These are phyloP conservation scores for Bellardia pandia DNA, from an alignment of 2,888 invertebrate genomes.

Conservation along the genomic window DNA sequence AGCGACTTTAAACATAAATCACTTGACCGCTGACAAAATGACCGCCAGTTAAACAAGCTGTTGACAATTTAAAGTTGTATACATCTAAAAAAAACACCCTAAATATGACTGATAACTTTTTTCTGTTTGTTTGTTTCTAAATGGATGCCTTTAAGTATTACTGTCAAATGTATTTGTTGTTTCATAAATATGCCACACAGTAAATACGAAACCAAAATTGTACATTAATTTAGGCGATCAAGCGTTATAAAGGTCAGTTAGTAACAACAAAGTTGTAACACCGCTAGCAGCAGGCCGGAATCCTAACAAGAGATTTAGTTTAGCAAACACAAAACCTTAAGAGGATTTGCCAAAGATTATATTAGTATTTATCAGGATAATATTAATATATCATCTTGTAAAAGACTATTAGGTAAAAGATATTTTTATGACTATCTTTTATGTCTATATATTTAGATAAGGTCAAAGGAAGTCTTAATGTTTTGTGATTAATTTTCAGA, in stretches of 20 bases:
- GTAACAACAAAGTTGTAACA: no score
- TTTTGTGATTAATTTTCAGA: no score
- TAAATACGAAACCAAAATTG: constrained; percentile 15
- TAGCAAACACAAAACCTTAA: constrained; percentile 1
- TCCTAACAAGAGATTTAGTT: background rate
- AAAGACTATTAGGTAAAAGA: background rate
- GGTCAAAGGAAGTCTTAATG: no score
- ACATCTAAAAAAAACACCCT: no score
- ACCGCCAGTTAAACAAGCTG: no score
- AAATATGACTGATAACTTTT: background rate
- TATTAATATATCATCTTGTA: constrained; percentile 24
- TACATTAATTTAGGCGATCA: constrained; percentile 39
- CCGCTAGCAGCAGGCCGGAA: background rate
- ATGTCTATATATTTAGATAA: no score
- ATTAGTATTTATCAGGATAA: constrained; percentile 41
- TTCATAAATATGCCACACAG: background rate
- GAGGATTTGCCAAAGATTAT: constrained; percentile 51
- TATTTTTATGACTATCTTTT: no score
- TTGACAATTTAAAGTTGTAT: no score
- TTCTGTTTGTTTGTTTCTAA: background rate
- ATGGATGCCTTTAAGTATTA: constrained; percentile 43
- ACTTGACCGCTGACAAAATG: no score
- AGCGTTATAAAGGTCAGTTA: constrained; percentile 49
- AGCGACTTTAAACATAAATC: no score
- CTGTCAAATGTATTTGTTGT: constrained; percentile 25